Evolutionary conservation across 2,888 invertebrate species (phyloP), one percentile per base, ranked within the genome.

Genomic region (Nomada goodeniana): DNA sequence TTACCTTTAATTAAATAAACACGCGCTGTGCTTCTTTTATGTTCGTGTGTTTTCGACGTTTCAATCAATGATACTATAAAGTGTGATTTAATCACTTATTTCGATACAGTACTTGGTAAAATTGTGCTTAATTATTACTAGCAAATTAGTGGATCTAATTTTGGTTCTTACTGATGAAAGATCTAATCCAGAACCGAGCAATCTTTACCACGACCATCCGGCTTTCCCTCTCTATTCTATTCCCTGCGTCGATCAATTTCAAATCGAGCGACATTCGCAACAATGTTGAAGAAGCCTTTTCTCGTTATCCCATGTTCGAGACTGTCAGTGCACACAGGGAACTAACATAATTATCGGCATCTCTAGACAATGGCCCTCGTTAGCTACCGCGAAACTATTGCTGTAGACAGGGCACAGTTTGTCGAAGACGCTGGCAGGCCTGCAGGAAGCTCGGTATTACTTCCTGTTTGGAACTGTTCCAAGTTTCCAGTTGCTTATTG

Each of bases 351-450:
- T 92, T 92, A 92, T 92, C 88, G 90, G 85, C 89, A 86, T 89
- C 87, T 87, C 84, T 87, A 90, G 90, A 92, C 91, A 92, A 92
- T 92, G 88, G 87, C 77, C 89, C 90, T 92, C 91, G 92, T 92
- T 92, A 92, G 89, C 86, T 79, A 73, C 80, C 80, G 68, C 63
- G 84, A 85, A 89, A 87, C 89, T 88, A 89, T 88, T 89, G 87
- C 88, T 73, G 75, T 42, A 77, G 89, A 86, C 82, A 82, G 83
- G 55, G 60, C 60, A 69, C 79, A 71, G 74, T 85, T 86, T 80
- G 80, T 78, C 78, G 78, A 83, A 88, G 86, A 82, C 64, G 82
- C 64, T 64, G 65, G 71, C 76, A 80, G 63, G 23, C 65, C 78
- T 80, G 82, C 82, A 69, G 83, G 81, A 84, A 82, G 72, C 83